Conservation (phyloP, 2,113 vertebrate genomes). For the Apodemus sylvaticus region DNA sequence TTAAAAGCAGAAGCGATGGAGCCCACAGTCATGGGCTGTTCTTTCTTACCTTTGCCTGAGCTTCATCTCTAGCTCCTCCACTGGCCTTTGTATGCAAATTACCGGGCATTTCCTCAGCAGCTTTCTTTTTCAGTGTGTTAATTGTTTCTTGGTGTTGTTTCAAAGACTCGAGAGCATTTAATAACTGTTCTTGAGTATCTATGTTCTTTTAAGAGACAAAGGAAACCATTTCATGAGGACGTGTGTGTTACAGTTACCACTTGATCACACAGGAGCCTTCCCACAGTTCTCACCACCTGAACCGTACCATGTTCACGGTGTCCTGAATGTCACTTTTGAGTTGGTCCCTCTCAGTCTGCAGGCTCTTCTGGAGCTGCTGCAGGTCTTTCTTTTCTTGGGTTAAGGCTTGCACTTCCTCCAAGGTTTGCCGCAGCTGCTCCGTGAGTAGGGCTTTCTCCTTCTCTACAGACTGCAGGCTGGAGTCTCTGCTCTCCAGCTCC, state of each 20-base stretch:
- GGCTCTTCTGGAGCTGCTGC: conserved; percentile 75
- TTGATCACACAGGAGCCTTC: not conserved
- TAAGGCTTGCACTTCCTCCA: conserved; percentile 74
- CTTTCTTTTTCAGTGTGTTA: conserved; percentile 68
- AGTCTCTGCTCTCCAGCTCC: conserved; percentile 54
- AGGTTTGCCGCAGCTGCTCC: conserved; percentile 72
- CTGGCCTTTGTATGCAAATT: conserved; percentile 43
- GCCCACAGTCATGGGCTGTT: rapidly evolving
- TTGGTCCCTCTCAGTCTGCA: conserved; percentile 82
- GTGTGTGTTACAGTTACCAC: not conserved
- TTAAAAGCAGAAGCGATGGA: not conserved
- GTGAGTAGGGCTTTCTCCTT: conserved; percentile 63
- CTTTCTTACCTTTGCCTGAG: conserved; percentile 73
- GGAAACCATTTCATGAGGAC: conserved; percentile 5
- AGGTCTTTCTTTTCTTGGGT: conserved; percentile 78
- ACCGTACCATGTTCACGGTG: conserved; percentile 80
- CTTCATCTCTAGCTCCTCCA: conserved; percentile 60
- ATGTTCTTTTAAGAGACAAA: conserved; percentile 79
- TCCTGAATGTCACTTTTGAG: conserved; percentile 85
- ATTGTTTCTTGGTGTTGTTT: conserved; percentile 78
- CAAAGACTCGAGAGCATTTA: conserved; percentile 70
- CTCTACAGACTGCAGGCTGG: conserved; percentile 60
- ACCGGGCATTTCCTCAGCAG: conserved; percentile 75
- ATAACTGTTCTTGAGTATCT: conserved; percentile 79
- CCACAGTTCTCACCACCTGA: not conserved